Evolutionary conservation across 2,888 invertebrate genomes (phyloP).

Genomic region (Lasius fuliginosus): DNA sequence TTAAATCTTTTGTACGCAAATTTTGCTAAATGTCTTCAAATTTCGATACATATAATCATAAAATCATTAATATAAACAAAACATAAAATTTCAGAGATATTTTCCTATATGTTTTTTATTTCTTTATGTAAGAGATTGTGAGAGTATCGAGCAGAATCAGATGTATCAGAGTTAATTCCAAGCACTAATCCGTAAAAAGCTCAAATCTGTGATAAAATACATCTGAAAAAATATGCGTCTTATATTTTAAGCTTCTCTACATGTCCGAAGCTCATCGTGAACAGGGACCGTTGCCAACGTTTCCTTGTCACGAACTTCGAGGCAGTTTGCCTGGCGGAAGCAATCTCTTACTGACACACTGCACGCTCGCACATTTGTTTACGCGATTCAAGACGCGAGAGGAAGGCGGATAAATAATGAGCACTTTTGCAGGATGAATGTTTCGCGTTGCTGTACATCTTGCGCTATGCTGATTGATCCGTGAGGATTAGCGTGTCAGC

Average conservation of each 20-base stretch:
- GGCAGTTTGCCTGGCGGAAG: conserved; percentile 50
- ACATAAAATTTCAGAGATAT: not conserved
- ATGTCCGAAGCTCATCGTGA: conserved; percentile 44
- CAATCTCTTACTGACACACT: conserved; percentile 57
- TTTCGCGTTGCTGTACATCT: not conserved
- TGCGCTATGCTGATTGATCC: conserved; percentile 28
- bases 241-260: conserved; percentile 51
- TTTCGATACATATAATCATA: not conserved
- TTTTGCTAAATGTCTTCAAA: not conserved
- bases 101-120: not conserved
- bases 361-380: conserved; percentile 56
- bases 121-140: not conserved
- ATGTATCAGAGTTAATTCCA: not conserved
- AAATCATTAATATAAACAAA: not conserved
- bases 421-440: conserved; percentile 40
- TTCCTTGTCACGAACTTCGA: conserved; percentile 53
- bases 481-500: conserved; percentile 7
- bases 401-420: conserved; percentile 44
- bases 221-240: conserved; percentile 36
- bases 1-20: not conserved
- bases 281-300: conserved; percentile 49
- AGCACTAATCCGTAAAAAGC: conserved; percentile 3
- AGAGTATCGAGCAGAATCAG: not conserved
- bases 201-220: not conserved
- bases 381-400: conserved; percentile 48